Percentiles rank a stretch among this genome's conserved stretches.
These are phyloP conservation scores for Eptatretus burgeri DNA, from an alignment of 2,113 vertebrate species.

Conservation along the genomic window DNA sequence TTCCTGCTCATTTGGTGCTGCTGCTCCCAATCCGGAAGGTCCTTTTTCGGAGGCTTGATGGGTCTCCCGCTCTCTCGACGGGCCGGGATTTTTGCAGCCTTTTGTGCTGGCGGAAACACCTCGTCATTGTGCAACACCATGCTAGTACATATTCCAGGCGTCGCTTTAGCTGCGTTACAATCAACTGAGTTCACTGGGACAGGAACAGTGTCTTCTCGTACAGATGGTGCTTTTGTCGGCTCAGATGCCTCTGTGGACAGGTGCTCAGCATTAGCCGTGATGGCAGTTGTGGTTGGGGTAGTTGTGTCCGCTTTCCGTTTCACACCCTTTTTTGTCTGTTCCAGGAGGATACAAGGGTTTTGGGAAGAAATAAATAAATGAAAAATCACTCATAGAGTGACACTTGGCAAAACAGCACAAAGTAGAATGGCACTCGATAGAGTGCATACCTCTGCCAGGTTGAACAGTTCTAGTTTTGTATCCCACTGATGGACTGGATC, in stretches of 20 bases:
- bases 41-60: slow-evolving; percentile 42
- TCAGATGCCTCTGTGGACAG: not conserved
- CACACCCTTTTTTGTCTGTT: slow-evolving; percentile 63
- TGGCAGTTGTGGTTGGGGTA: slow-evolving; percentile 68
- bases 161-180: not conserved
- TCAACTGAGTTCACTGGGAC: not conserved
- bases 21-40: slow-evolving; percentile 28
- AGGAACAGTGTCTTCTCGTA: not conserved
- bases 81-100: slow-evolving; percentile 35
- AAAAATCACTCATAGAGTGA: no score
- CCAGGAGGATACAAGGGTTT: slow-evolving; percentile 7
- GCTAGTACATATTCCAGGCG: slow-evolving; percentile 35
- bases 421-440: no score
- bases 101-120: slow-evolving; percentile 20
- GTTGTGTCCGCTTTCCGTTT: slow-evolving; percentile 86
- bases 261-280: slow-evolving; percentile 24
- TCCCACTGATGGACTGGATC: no score
- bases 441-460: no score
- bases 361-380: not conserved
- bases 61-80: slow-evolving; percentile 29
- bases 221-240: not conserved
- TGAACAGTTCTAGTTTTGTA: no score
- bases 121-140: not conserved
- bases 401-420: no score
- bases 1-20: slow-evolving; percentile 22